A percentile compares a stretch with the other conserved stretches of the same genome.
These are phyloP conservation scores for Margaritifera margaritifera DNA, from an alignment of 2,888 invertebrate genomes.

Conservation along the genomic window DNA sequence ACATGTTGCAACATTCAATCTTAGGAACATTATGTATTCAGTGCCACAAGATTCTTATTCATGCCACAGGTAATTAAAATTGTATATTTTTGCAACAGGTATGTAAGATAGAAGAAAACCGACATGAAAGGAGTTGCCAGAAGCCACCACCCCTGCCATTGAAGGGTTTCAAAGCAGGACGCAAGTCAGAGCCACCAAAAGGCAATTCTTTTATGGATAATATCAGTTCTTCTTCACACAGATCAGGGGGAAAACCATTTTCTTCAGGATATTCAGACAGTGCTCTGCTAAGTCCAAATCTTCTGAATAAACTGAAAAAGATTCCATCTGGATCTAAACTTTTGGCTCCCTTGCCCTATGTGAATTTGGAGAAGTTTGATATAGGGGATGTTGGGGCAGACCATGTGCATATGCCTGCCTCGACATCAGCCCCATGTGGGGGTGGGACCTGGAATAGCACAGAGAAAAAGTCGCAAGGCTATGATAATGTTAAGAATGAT, in stretches of 20 bases:
- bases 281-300: slow-evolving; percentile 51
- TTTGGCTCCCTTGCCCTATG: slow-evolving; percentile 62
- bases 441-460: slow-evolving; percentile 11
- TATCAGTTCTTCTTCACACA: slow-evolving; percentile 35
- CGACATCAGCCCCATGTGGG: slow-evolving; percentile 34
- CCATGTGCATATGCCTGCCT: slow-evolving; percentile 50
- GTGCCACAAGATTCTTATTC: too few species aligned
- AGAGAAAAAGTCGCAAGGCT: slow-evolving; percentile 33
- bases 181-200: slow-evolving; percentile 4
- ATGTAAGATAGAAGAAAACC: slow-evolving; percentile 29
- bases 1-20: too few species aligned
- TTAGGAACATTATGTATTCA: too few species aligned
- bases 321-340: slow-evolving; percentile 52
- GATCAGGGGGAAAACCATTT: slow-evolving; percentile 27
- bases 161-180: slow-evolving; percentile 26
- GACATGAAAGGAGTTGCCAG: slow-evolving; percentile 33
- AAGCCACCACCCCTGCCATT: slow-evolving; percentile 43
- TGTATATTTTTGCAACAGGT: slow-evolving; percentile 22
- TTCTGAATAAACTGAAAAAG: slow-evolving; percentile 52
- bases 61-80: not conserved
- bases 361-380: slow-evolving; percentile 61
- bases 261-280: slow-evolving; percentile 35
- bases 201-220: slow-evolving; percentile 34
- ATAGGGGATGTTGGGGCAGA: slow-evolving; percentile 45
- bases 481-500: slow-evolving; percentile 29